Base-by-base conservation (phyloP, 2,797 vertebrate genomes). In the Silurus lanzhouensis region DNA sequence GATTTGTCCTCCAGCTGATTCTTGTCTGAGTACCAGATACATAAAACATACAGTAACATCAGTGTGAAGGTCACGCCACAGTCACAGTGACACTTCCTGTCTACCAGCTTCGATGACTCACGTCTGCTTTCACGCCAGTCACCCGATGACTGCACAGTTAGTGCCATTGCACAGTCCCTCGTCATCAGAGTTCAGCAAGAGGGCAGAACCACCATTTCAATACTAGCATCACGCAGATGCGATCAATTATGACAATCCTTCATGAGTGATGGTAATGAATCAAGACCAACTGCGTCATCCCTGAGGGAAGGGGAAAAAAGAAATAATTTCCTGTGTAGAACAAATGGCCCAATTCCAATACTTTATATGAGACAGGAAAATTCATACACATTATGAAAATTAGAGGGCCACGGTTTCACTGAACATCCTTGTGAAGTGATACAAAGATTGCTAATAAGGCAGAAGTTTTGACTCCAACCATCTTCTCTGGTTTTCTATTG, bases 271-370 rank as follows among this genome's bases (percentile, higher is more conserved):
- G 46, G 20, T 48, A 46, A 64, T 85, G 57, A 80, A 19, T 38
- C 77, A 55, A 17, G 31, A 55, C 58, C 17, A n/a, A 64, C 48
- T 61, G 25, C 12, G 14, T 67, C 61, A 58, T 67, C 83, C 14
- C 20, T 79, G 75, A 60, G 55, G 52, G 55, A 61, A 48, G 19
- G 76, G 58, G 58, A 61, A 77, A 61, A 61, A 31, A 20, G 17
- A 84, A 67, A 70, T 84, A 8, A 25, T 71, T 79, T 70, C 77
- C 64, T 46, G 55, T 70, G 66, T 58, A 71, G 60, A 61, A 19
- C 57, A 81, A 71, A 80, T 80, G 17, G 55, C 76, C 57, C n/a
- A 61, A 12, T 85, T 74, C 6, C 25, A 12, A 72, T 44, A 74
- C 22, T 64, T 55, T 27, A 71, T 44, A 67, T n/a, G 12, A 77